Conservation (phyloP, 2,797 vertebrate species). For the Alectoris magna region DNA sequence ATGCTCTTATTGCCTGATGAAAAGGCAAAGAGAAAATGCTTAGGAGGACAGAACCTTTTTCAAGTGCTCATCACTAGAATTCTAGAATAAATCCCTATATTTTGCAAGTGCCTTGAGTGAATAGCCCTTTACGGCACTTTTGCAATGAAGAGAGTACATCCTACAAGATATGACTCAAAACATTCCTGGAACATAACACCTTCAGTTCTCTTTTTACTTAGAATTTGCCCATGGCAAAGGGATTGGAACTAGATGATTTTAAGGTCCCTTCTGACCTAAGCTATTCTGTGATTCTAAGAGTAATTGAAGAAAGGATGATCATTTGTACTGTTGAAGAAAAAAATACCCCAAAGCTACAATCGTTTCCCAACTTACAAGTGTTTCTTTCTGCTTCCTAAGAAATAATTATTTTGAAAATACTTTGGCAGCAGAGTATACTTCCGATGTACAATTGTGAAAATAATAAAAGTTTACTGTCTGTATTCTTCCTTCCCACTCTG, state of each 20-base stretch:
- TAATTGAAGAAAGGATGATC: neutral
- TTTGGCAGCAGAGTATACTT: neutral
- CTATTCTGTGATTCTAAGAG: neutral
- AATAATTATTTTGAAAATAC: neutral
- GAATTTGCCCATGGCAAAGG: neutral
- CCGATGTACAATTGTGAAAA: neutral
- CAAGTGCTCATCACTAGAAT: neutral
- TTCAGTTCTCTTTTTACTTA: neutral
- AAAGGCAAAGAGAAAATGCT: neutral
- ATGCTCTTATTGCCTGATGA: neutral
- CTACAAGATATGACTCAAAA: neutral
- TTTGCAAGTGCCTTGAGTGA: neutral
- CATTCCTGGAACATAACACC: neutral
- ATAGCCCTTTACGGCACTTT: neutral
- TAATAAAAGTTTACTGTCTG: neutral
- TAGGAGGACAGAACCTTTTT: neutral
- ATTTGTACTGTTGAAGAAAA: neutral
- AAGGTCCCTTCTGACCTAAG: neutral
- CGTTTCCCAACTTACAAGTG: neutral
- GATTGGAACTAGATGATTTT: neutral
- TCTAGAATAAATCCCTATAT: neutral
- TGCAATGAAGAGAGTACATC: neutral
- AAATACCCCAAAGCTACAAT: neutral
- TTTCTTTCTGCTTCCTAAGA: neutral
- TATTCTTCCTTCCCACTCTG: neutral